Conservation (phyloP, 1,140 invertebrate genomes). For the Fopius arisanus region DNA sequence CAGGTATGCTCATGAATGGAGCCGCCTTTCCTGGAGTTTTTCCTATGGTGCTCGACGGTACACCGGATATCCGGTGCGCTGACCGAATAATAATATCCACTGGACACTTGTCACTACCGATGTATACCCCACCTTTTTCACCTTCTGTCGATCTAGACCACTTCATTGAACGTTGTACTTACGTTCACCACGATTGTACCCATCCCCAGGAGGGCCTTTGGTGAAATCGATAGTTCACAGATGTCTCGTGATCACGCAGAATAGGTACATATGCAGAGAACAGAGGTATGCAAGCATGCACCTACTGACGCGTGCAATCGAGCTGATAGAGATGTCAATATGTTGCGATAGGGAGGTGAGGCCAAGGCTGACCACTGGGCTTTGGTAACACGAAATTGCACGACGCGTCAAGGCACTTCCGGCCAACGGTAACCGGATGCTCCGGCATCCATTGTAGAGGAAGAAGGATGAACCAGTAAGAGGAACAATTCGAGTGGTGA, state of each 20-base stretch:
- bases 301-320: slow-evolving; percentile 6
- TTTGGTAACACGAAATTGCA: slow-evolving; percentile 25
- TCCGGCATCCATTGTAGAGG: not conserved
- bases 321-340: slow-evolving; percentile 25
- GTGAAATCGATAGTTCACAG: slow-evolving; percentile 22
- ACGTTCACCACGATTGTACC: not conserved
- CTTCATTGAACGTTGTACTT: not conserved
- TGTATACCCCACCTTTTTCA: not conserved
- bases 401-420: slow-evolving; percentile 17
- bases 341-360: not conserved
- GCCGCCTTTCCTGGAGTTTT: slow-evolving; percentile 26
- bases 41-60: not conserved
- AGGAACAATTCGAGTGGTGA: slow-evolving; percentile 17
- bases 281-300: not conserved
- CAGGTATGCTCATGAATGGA: slow-evolving; percentile 26
- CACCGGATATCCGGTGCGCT: slow-evolving; percentile 52
- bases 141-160: not conserved
- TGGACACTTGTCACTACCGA: slow-evolving; percentile 16
- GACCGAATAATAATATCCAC: slow-evolving; percentile 48
- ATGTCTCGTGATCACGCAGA: slow-evolving; percentile 20
- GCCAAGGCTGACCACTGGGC: not conserved
- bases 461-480: slow-evolving; percentile 11
- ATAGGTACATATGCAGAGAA: not conserved
- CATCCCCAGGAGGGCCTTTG: not conserved
- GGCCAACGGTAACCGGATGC: slow-evolving; percentile 23